Base-by-base conservation (phyloP, 1,140 invertebrate genomes). In the Onthophagus taurus region DNA sequence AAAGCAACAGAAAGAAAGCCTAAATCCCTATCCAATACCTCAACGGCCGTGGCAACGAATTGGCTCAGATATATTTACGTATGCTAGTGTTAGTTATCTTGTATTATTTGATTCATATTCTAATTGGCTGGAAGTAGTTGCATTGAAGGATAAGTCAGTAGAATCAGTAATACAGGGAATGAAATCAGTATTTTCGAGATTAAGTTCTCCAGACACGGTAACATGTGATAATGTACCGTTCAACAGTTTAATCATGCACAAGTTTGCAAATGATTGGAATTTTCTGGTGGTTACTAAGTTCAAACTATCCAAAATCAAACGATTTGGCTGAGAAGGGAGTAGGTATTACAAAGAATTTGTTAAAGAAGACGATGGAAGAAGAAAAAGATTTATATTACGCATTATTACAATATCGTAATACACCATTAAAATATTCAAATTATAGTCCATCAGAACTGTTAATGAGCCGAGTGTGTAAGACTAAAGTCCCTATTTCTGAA, bases 251-350 rank as follows among this genome's bases (percentile, higher is more conserved):
- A 39, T 60, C 12, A 65, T 68, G 34, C 31, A 37, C 47, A 26
- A 56, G 30, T 70, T 70, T 51, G 47, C 57, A 7, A 47, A 55
- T 23, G 42, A 57, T 2, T 69, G 60, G 57, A 49, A 55, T 14
- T 63, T 71, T 45, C 38, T 45, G 1, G 54, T 65, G 29, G 38
- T 53, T n/a, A 67, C 60, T 0, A 30, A 65, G 59, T 50, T 67
- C 62, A 4, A 39, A 49, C 12, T 66, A 65, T 42, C 55, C 61
- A 3, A 49, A 54, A 34, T 57, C 57, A 11, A 65, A 66, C 36
- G 60, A 61, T 1, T 35, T 63, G 7, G 60, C 56, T 2, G 60
- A 64, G 48, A 53, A 54, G 45, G 54, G 49, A 11, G 57, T 65
- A 23, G 29, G 45, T 21, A 62, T 55, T 19, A 31, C 47, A 24